These are phyloP conservation scores for Denticeps clupeoides DNA, from an alignment of 2,797 vertebrate species.

Conservation along the genomic window DNA sequence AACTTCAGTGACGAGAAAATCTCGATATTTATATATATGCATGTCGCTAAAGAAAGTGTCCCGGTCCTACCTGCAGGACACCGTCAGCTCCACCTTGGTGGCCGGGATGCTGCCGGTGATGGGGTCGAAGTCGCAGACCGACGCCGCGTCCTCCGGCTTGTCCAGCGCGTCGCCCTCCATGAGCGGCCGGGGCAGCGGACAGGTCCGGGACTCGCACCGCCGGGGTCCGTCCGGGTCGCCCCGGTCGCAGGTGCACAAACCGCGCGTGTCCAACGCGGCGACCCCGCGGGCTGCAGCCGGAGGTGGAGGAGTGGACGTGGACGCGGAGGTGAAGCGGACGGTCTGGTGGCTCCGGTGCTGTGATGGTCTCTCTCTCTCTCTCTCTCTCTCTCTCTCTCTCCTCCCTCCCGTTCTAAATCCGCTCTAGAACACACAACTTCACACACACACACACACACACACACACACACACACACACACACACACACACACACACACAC, in stretches of 20 bases:
- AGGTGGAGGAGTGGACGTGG: slow-evolving; percentile 29
- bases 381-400: neutral
- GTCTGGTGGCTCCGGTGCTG: neutral
- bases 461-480: too few species aligned
- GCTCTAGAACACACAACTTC: too few species aligned
- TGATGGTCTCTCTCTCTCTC: neutral
- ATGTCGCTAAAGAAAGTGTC: too few species aligned
- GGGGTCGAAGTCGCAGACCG: slow-evolving; percentile 79
- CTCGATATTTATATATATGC: too few species aligned
- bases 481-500: too few species aligned
- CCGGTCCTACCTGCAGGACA: slow-evolving; percentile 93
- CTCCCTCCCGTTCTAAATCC: too few species aligned
- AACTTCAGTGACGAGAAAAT: too few species aligned
- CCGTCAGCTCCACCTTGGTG: slow-evolving; percentile 90
- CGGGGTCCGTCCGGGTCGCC: slow-evolving; percentile 40
- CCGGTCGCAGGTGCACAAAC: slow-evolving; percentile 32
- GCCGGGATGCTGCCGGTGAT: slow-evolving; percentile 80
- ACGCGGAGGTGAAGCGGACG: neutral
- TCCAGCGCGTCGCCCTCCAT: slow-evolving; percentile 74
- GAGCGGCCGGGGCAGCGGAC: slow-evolving; percentile 50
- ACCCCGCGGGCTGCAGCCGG: slow-evolving; percentile 34
- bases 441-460: too few species aligned
- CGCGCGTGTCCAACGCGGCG: slow-evolving; percentile 11
- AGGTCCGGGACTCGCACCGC: slow-evolving; percentile 52
- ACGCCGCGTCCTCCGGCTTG: slow-evolving; percentile 80